A percentile compares a stretch with the other conserved stretches of the same genome.
phyloP scores from a whole-genome alignment of 2,113 vertebrate genomes.

The Urocolius indicus region DNA sequence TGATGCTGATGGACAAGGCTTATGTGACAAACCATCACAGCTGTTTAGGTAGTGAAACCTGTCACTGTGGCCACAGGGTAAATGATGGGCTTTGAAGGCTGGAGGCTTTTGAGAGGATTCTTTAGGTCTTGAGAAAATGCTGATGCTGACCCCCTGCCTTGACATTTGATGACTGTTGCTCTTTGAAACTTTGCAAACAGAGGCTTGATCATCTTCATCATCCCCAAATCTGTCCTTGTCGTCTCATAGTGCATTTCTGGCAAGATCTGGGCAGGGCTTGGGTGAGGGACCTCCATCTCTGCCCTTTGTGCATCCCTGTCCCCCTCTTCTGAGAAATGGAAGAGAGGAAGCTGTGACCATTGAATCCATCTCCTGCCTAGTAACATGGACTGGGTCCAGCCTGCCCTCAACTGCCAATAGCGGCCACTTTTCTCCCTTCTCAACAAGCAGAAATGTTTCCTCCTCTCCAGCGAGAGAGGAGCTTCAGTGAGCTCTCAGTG shows the following conservation, averaged over 20 bases:
- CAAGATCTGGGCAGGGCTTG: neutral
- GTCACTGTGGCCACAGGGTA: fast-evolving
- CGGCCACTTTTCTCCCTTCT: neutral
- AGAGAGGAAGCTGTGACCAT: neutral
- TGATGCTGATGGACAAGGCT: neutral
- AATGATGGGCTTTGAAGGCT: neutral
- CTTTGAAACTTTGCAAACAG: neutral
- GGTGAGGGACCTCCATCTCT: neutral
- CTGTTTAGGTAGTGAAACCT: neutral
- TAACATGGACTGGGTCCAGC: neutral
- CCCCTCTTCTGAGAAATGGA: neutral
- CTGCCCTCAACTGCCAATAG: neutral
- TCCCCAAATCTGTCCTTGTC: neutral
- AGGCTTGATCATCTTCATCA: neutral
- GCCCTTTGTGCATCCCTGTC: neutral
- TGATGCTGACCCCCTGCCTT: neutral
- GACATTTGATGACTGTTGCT: neutral
- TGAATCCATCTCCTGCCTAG: neutral
- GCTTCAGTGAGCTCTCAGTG: neutral
- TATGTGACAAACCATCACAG: neutral
- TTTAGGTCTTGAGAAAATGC: neutral
- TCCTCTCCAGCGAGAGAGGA: neutral
- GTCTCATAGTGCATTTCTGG: fast-evolving
- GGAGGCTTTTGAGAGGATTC: neutral
- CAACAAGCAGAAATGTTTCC: neutral